These are phyloP conservation scores for Enhydra lutris DNA, from an alignment of 2,113 vertebrate genomes.

Conservation along the genomic window DNA sequence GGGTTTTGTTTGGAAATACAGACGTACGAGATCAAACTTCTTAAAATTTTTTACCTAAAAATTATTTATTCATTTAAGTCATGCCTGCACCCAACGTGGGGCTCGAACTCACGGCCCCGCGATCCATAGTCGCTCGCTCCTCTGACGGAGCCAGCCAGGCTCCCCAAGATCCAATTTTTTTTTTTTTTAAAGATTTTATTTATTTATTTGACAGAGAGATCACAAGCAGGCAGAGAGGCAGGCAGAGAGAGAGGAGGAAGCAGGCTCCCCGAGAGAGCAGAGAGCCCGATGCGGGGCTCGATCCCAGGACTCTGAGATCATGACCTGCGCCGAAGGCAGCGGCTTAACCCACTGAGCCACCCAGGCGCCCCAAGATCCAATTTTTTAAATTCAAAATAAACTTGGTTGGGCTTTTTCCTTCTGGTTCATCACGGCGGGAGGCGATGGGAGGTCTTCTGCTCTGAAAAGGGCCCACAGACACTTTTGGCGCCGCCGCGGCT, in stretches of 20 bases:
- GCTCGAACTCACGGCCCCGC: not conserved
- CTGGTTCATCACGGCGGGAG: not conserved
- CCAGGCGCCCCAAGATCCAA: not conserved
- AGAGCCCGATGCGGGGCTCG: too few species aligned
- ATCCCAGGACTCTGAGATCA: too few species aligned
- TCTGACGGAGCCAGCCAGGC: not conserved
- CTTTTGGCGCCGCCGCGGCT: fast-evolving
- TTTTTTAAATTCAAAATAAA: not conserved
- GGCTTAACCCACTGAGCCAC: too few species aligned
- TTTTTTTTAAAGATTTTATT: too few species aligned
- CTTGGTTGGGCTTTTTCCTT: not conserved
- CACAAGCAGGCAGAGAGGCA: too few species aligned
- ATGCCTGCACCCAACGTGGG: not conserved
- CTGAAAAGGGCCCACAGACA: too few species aligned
- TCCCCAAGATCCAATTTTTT: too few species aligned
- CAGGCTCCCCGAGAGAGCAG: too few species aligned
- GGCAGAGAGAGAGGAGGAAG: too few species aligned
- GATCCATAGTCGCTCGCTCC: not conserved
- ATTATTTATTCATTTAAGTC: not conserved
- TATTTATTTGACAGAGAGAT: too few species aligned
- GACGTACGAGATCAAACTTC: not conserved
- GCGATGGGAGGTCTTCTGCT: not conserved
- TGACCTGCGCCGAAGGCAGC: too few species aligned
- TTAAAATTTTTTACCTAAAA: not conserved
- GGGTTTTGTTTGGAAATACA: not conserved